These are phyloP conservation scores for Brachystomella parvula DNA, from an alignment of 1,140 invertebrate genomes.

Conservation along the genomic window DNA sequence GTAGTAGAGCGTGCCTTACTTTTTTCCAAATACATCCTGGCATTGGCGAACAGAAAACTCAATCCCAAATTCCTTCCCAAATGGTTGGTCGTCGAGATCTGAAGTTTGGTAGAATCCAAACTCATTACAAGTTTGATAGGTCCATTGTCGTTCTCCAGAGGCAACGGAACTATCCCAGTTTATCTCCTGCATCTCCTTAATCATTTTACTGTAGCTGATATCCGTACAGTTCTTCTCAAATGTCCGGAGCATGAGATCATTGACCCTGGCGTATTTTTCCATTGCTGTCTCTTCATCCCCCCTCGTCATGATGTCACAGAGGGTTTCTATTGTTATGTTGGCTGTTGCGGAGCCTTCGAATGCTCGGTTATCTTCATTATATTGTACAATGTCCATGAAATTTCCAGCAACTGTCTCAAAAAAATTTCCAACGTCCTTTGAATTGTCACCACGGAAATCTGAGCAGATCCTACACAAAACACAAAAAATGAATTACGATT, in stretches of 20 bases:
- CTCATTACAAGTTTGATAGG: conserved; percentile 53
- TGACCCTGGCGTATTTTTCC: conserved; percentile 63
- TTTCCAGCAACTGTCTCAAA: conserved; percentile 72
- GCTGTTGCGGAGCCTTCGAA: conserved; percentile 53
- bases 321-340: conserved; percentile 68
- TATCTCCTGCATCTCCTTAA: conserved; percentile 60
- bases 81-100: conserved; percentile 47
- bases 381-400: conserved; percentile 81
- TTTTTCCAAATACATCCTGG: conserved; percentile 47
- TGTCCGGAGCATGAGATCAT: conserved; percentile 58
- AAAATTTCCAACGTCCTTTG: conserved; percentile 69
- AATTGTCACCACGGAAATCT: conserved; percentile 55
- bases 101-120: conserved; percentile 54
- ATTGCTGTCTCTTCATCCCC: conserved; percentile 50
- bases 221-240: conserved; percentile 70
- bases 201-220: conserved; percentile 70
- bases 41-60: conserved; percentile 49
- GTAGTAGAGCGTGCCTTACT: conserved; percentile 36
- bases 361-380: conserved; percentile 84
- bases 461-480: conserved; percentile 59
- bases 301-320: conserved; percentile 68
- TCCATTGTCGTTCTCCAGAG: conserved; percentile 41
- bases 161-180: conserved; percentile 56
- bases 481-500: conserved; percentile 21
- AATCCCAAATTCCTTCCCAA: conserved; percentile 47